Conservation (phyloP, 2,888 invertebrate genomes). For the Erebia epiphron region DNA sequence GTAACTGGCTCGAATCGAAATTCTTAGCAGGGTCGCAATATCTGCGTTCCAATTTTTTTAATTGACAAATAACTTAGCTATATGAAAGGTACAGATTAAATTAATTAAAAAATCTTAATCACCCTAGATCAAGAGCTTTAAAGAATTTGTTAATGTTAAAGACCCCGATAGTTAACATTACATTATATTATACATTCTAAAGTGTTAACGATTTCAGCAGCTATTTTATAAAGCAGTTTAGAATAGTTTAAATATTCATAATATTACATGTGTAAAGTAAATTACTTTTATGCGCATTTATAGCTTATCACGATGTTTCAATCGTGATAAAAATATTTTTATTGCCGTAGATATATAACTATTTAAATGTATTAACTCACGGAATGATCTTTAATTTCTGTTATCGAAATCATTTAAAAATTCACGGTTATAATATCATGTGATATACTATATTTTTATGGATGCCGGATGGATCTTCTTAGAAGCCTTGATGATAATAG, state of each 20-base stretch:
- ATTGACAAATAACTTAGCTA: not conserved
- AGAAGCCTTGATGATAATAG: conserved; percentile 1
- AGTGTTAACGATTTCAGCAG: not conserved
- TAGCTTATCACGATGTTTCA: conserved; percentile 8
- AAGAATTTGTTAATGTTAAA: too few species aligned
- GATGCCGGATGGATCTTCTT: conserved; percentile 6
- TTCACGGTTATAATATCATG: not conserved
- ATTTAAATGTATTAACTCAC: not conserved
- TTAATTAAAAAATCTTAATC: not conserved
- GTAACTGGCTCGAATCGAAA: too few species aligned
- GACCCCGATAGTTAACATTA: too few species aligned
- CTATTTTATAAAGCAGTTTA: not conserved
- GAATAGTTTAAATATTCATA: not conserved
- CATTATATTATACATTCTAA: not conserved
- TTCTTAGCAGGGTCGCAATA: not conserved
- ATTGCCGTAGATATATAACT: conserved; percentile 4
- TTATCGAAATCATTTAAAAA: conserved; percentile 1
- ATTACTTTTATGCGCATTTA: not conserved
- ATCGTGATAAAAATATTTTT: conserved; percentile 4
- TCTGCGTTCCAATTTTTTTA: not conserved
- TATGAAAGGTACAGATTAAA: not conserved
- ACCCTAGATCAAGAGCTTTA: not conserved
- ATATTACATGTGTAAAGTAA: not conserved
- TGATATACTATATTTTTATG: conserved; percentile 8
- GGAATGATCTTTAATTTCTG: not conserved